Conservation (phyloP, 2,797 vertebrate genomes). For the Caiman crocodilus region DNA sequence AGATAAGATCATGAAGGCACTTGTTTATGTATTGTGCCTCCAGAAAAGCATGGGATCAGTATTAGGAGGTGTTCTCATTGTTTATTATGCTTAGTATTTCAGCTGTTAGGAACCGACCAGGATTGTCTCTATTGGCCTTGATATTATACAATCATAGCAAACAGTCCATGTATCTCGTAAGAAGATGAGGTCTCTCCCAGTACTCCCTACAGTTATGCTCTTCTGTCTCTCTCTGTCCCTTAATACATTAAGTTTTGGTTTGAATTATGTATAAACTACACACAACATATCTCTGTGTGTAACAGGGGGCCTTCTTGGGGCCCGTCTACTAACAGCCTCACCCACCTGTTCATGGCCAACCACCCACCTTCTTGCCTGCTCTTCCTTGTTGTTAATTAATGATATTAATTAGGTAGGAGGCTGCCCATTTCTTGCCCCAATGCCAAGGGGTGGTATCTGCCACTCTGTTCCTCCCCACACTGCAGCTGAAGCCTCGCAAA, state of each 20-base stretch:
- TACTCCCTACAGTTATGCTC: not conserved
- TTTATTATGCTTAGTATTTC: not conserved
- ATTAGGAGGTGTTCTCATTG: not conserved
- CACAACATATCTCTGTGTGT: no score
- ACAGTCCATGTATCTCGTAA: not conserved
- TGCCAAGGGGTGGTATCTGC: no score
- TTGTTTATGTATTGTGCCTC: constrained; percentile 2
- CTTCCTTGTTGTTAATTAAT: no score
- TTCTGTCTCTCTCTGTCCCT: not conserved
- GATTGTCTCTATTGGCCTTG: not conserved
- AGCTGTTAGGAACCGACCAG: not conserved
- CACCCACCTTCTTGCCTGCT: no score
- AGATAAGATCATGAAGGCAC: not conserved
- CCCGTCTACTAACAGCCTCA: no score
- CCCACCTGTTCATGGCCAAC: no score
- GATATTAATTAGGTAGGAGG: no score
- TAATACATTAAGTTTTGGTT: not conserved
- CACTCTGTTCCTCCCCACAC: no score
- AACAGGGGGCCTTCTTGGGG: no score
- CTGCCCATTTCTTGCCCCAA: no score
- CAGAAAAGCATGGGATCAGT: constrained; percentile 25
- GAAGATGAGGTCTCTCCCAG: not conserved
- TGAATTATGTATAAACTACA: not conserved
- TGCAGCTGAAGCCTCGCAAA: no score
- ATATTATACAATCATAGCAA: not conserved